phyloP scores from a whole-genome alignment of 2,113 vertebrate genomes.

The Plestiodon gilberti region DNA sequence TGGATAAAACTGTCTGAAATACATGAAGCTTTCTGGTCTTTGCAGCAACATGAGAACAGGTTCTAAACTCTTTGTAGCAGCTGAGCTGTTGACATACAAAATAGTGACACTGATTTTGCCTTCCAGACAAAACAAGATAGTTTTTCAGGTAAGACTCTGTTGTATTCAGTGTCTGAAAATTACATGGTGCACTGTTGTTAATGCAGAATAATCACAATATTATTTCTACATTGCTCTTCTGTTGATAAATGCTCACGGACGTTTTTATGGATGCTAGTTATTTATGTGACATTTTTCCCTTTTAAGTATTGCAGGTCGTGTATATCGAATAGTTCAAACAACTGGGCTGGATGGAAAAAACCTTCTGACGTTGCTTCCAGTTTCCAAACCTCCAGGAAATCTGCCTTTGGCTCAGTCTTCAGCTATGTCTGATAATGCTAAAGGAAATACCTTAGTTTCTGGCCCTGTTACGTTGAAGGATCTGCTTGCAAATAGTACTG shows the following conservation, averaged over 20 bases:
- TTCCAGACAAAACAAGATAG: background rate
- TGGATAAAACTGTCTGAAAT: background rate
- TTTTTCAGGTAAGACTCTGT: background rate
- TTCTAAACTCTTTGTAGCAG: background rate
- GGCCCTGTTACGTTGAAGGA: slow-evolving; percentile 71
- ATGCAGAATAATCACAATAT: slow-evolving; percentile 2
- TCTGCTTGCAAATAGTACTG: slow-evolving; percentile 58
- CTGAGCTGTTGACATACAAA: background rate
- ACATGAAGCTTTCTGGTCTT: background rate
- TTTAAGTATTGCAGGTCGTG: slow-evolving; percentile 85
- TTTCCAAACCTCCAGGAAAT: slow-evolving; percentile 81
- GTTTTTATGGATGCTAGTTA: slow-evolving; percentile 20
- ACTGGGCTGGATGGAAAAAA: slow-evolving; percentile 87
- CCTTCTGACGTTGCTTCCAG: slow-evolving; percentile 89
- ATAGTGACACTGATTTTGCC: background rate
- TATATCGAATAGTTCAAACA: slow-evolving; percentile 88
- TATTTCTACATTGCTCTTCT: too few relatives aligned
- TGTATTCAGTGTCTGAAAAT: background rate
- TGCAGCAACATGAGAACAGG: background rate
- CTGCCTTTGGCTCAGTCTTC: slow-evolving; percentile 69
- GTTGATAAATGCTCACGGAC: too few relatives aligned
- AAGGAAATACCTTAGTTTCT: slow-evolving; percentile 53
- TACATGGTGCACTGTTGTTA: background rate
- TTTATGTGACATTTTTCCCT: slow-evolving; percentile 34
- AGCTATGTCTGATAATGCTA: slow-evolving; percentile 67